These are phyloP conservation scores for Caenorhabditis sinica DNA, from an alignment of 2,888 invertebrate species.

Conservation along the genomic window DNA sequence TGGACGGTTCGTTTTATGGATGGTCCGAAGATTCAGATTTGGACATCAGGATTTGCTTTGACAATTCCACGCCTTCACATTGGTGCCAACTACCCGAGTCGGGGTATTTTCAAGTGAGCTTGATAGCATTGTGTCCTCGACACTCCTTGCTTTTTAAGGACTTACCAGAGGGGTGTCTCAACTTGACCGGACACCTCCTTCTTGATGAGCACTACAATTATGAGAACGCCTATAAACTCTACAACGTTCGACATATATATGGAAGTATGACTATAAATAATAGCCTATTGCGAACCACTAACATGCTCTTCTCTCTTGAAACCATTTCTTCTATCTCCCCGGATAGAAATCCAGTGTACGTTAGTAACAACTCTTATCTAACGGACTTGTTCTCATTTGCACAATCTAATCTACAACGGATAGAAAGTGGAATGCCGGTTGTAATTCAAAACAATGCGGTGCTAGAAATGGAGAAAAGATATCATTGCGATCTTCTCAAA, in stretches of 20 bases:
- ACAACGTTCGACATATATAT: slow-evolving; percentile 1
- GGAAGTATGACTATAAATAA: slow-evolving; percentile 30
- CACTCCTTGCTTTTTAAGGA: slow-evolving; percentile 19
- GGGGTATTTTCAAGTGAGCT: slow-evolving; percentile 1
- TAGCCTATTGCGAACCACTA: background rate
- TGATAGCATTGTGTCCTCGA: background rate
- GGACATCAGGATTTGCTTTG: slow-evolving; percentile 32
- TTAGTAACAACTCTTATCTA: too few species aligned
- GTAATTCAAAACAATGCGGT: too few species aligned
- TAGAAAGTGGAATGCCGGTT: too few species aligned
- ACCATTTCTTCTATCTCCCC: background rate
- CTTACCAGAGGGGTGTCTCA: slow-evolving; percentile 15
- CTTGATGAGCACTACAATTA: slow-evolving; percentile 5
- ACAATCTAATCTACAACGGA: too few species aligned
- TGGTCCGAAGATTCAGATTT: background rate
- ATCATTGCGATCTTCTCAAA: too few species aligned
- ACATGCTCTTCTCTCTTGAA: background rate
- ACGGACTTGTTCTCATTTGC: too few species aligned
- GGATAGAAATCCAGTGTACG: background rate
- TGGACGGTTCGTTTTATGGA: background rate
- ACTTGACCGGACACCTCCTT: slow-evolving; percentile 10
- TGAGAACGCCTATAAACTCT: slow-evolving; percentile 1
- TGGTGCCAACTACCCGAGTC: slow-evolving; percentile 23
- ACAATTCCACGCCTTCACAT: background rate
- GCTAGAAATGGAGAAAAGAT: too few species aligned